Conservation (phyloP, 2,888 invertebrate species). For the Oeneis ivallda region DNA sequence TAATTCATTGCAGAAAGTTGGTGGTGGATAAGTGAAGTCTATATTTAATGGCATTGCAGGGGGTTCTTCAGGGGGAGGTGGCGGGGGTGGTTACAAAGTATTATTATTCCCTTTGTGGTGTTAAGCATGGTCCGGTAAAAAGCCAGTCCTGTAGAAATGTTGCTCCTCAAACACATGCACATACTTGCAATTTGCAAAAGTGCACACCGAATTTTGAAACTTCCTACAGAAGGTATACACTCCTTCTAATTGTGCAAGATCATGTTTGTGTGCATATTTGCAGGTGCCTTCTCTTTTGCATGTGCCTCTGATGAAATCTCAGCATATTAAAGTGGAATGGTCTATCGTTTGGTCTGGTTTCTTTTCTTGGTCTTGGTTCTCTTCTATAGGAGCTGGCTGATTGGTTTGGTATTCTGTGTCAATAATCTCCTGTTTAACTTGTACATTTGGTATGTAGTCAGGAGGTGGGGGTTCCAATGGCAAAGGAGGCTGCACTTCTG, state of each 20-base stretch:
- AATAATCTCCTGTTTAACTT: slow-evolving; percentile 40
- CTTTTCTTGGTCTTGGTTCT: neutral
- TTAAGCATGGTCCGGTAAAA: slow-evolving; percentile 54
- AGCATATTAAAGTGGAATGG: slow-evolving; percentile 49
- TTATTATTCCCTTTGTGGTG: slow-evolving; percentile 47
- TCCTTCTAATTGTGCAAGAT: slow-evolving; percentile 38
- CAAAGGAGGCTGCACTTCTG: slow-evolving; percentile 41
- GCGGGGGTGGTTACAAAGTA: slow-evolving; percentile 45
- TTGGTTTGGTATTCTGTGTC: slow-evolving; percentile 34
- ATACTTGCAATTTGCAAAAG: slow-evolving; percentile 56
- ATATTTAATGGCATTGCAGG: no score
- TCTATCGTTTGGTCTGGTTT: slow-evolving; percentile 16
- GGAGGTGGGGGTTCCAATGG: no score
- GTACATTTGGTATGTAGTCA: slow-evolving; percentile 31
- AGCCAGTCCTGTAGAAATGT: slow-evolving; percentile 56
- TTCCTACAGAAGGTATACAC: slow-evolving; percentile 59
- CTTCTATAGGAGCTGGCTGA: slow-evolving; percentile 9
- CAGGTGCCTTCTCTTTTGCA: slow-evolving; percentile 54
- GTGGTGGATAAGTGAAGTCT: no score
- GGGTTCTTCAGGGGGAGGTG: slow-evolving; percentile 35
- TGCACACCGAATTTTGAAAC: slow-evolving; percentile 59
- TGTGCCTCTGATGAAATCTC: slow-evolving; percentile 59
- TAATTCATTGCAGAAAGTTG: no score
- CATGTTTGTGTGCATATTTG: slow-evolving; percentile 56
- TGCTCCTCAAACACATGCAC: slow-evolving; percentile 68